These are phyloP conservation scores for Cyclopterus lumpus DNA, from an alignment of 2,797 vertebrate species.

Conservation along the genomic window DNA sequence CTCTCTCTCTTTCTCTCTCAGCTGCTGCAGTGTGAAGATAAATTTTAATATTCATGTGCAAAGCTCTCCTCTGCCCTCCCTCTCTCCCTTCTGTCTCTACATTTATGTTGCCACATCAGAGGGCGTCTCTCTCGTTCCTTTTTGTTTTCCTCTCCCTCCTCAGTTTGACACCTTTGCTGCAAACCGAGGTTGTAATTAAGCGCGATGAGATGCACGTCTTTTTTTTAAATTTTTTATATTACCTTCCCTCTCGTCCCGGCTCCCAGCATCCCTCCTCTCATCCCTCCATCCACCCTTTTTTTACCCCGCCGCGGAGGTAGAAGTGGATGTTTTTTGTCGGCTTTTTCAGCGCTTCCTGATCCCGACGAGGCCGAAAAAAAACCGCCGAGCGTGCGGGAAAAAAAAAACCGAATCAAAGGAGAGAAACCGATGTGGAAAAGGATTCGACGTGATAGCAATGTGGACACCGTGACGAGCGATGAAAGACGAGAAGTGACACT, in stretches of 20 bases:
- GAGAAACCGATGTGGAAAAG: conserved; percentile 35
- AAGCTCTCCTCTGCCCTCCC: conserved; percentile 30
- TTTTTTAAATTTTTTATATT: conserved; percentile 23
- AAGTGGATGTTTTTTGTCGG: conserved; percentile 43
- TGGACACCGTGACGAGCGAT: conserved; percentile 23
- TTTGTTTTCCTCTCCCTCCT: not conserved
- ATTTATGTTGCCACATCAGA: conserved; percentile 50
- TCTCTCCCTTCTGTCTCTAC: conserved; percentile 32
- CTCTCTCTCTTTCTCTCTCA: conserved; percentile 19
- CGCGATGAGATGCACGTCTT: conserved; percentile 33
- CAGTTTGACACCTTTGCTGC: conserved; percentile 27
- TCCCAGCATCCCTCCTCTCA: conserved; percentile 33
- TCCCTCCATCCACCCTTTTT: conserved; percentile 24
- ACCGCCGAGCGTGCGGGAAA: conserved; percentile 15
- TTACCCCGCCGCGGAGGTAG: conserved; percentile 8
- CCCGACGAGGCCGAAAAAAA: conserved; percentile 48
- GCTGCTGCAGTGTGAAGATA: conserved; percentile 66
- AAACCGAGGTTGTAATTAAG: conserved; percentile 43
- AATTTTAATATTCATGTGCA: conserved; percentile 65
- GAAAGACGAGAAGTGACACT: conserved; percentile 26
- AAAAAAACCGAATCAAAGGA: conserved; percentile 41
- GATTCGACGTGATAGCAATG: conserved; percentile 33
- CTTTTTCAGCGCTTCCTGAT: conserved; percentile 59
- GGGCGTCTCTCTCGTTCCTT: conserved; percentile 19
- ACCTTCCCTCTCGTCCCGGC: not conserved